Conservation (phyloP, 2,113 vertebrate genomes). For the Sinocyclocheilus grahami region DNA sequence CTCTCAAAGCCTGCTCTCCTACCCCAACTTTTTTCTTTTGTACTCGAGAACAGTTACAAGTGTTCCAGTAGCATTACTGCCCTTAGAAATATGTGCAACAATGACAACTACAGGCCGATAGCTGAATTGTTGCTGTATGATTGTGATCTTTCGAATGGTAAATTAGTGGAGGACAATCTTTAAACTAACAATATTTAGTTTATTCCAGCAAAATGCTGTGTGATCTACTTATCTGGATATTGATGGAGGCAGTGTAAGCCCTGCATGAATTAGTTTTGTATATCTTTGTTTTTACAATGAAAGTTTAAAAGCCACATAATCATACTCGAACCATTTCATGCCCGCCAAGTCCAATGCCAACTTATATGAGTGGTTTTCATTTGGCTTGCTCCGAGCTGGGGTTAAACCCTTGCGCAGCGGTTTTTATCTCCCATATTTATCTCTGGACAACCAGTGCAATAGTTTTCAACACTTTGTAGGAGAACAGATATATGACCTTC, state of each 20-base stretch:
- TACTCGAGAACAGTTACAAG: slow-evolving; percentile 29
- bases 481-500: slow-evolving; percentile 30
- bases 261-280: slow-evolving; percentile 34
- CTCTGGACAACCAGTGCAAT: slow-evolving; percentile 59
- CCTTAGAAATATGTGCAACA: slow-evolving; percentile 35
- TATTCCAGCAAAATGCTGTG: slow-evolving; percentile 43
- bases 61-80: slow-evolving; percentile 50
- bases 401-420: slow-evolving; percentile 18
- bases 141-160: slow-evolving; percentile 42
- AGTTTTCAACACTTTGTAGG: slow-evolving; percentile 54
- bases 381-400: slow-evolving; percentile 42
- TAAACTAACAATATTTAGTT: slow-evolving; percentile 31
- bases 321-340: slow-evolving; percentile 34
- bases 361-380: slow-evolving; percentile 29
- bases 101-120: slow-evolving; percentile 28
- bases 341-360: not conserved
- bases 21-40: slow-evolving; percentile 49
- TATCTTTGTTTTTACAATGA: slow-evolving; percentile 23
- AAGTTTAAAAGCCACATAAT: slow-evolving; percentile 9
- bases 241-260: slow-evolving; percentile 29
- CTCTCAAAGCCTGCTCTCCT: slow-evolving; percentile 54
- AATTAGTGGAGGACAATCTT: slow-evolving; percentile 52
- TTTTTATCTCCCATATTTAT: slow-evolving; percentile 31
- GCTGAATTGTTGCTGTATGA: slow-evolving; percentile 16
- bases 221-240: slow-evolving; percentile 3